Conservation (phyloP, 1,140 invertebrate species). For the Caenorhabditis tropicalis region DNA sequence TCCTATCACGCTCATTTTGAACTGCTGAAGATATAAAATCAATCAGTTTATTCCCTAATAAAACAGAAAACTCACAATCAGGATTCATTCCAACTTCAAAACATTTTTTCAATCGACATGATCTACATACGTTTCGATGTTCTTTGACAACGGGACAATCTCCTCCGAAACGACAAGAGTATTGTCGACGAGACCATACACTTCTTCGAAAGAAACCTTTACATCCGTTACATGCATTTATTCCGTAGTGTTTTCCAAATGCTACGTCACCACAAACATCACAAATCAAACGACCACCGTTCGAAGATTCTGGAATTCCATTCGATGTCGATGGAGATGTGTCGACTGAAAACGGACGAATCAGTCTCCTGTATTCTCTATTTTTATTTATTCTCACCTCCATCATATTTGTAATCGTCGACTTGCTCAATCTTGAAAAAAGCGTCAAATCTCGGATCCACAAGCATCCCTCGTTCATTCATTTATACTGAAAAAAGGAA, state of each 20-base stretch:
- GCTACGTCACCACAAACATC: conserved; percentile 95
- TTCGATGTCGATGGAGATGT: conserved; percentile 34
- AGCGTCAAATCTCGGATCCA: conserved; percentile 20
- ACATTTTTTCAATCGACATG: conserved; percentile 75
- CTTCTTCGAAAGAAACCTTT: conserved; percentile 85
- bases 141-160: conserved; percentile 90
- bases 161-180: conserved; percentile 56
- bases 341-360: neutral
- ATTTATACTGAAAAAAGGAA: neutral
- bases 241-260: conserved; percentile 96
- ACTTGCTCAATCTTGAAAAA: conserved; percentile 40
- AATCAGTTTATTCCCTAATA: neutral
- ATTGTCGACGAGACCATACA: conserved; percentile 56
- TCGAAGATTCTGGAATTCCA: neutral
- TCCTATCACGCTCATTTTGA: conserved; percentile 56
- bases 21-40: conserved; percentile 45
- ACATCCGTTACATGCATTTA: conserved; percentile 97
- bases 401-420: conserved; percentile 46
- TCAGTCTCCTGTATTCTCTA: neutral
- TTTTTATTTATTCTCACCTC: neutral
- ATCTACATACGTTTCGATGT: conserved; percentile 76
- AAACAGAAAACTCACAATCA: conserved; percentile 73
- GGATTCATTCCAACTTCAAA: conserved; percentile 76
- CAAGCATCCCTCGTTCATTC: conserved; percentile 38
- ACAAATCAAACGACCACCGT: conserved; percentile 75